Conservation (phyloP, 2,888 invertebrate genomes). For the Doris montereyensis region DNA sequence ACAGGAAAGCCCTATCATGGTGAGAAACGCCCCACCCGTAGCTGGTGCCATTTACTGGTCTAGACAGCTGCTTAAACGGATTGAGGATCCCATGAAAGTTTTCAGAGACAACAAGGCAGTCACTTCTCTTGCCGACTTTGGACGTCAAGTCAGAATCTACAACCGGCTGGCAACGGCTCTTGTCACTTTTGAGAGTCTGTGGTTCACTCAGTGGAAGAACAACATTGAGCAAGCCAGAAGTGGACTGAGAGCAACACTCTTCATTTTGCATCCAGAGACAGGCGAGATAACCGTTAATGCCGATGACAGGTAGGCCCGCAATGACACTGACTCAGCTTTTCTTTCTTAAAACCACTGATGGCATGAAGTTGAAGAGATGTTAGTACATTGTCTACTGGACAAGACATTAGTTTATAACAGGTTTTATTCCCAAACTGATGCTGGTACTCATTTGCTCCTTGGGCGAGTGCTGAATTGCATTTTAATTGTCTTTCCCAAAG, state of each 20-base stretch:
- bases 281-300: conserved; percentile 69
- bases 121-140: conserved; percentile 67
- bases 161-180: conserved; percentile 69
- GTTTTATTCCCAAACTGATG: too few species aligned
- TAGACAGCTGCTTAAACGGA: conserved; percentile 68
- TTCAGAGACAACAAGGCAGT: conserved; percentile 70
- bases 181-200: conserved; percentile 71
- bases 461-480: too few species aligned
- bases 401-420: background rate
- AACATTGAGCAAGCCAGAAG: conserved; percentile 67
- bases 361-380: background rate
- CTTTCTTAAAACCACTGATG: background rate
- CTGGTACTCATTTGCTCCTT: too few species aligned
- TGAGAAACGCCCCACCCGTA: conserved; percentile 71
- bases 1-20: conserved; percentile 68
- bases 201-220: conserved; percentile 71
- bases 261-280: conserved; percentile 66
- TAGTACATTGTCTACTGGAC: background rate
- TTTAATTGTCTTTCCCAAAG: too few species aligned
- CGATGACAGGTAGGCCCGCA: conserved; percentile 70
- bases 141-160: conserved; percentile 62
- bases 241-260: conserved; percentile 68
- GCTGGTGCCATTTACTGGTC: conserved; percentile 73
- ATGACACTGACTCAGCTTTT: background rate
- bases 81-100: conserved; percentile 72